A percentile compares a stretch with the other conserved stretches of the same genome.
Conservation (phyloP, 2,113 vertebrate species). For the Clinocottus analis region DNA sequence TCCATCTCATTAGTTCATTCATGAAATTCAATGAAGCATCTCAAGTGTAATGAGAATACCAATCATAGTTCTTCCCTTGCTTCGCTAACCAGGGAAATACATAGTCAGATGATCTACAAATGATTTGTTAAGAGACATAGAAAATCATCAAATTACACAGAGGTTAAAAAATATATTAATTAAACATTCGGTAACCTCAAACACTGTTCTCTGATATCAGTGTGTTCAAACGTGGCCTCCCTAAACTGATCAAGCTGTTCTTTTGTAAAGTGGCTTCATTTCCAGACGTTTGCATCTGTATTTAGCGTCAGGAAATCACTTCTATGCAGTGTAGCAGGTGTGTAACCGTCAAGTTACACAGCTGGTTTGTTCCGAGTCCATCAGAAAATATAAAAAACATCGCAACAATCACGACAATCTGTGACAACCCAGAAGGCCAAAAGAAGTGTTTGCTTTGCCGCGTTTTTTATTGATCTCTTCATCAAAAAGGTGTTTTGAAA, state of each 20-base stretch:
- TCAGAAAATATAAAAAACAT: slow-evolving; percentile 1
- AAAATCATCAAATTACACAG: background rate
- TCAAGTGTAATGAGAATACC: slow-evolving; percentile 10
- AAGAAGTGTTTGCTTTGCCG: background rate
- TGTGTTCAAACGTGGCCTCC: background rate
- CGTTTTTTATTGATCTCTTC: background rate
- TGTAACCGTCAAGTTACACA: slow-evolving; percentile 3
- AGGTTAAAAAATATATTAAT: background rate
- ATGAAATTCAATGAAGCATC: slow-evolving; percentile 41
- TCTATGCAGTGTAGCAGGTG: background rate
- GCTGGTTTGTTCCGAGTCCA: background rate
- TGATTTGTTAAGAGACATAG: background rate
- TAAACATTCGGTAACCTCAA: slow-evolving; percentile 1
- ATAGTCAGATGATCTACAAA: background rate
- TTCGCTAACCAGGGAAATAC: background rate
- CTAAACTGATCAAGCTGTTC: slow-evolving; percentile 11
- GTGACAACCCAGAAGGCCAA: background rate
- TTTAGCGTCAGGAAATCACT: background rate
- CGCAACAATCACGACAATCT: background rate
- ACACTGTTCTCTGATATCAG: background rate
- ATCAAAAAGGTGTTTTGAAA: slow-evolving; percentile 13
- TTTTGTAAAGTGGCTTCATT: background rate
- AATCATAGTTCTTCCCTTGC: slow-evolving; percentile 16
- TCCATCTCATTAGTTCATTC: slow-evolving; percentile 29
- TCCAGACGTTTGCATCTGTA: background rate